Percentiles rank a stretch among this genome's conserved stretches.
Evolutionary conservation across 2,113 vertebrate species (phyloP).

Genomic region (Brachyhypopomus gauderio): DNA sequence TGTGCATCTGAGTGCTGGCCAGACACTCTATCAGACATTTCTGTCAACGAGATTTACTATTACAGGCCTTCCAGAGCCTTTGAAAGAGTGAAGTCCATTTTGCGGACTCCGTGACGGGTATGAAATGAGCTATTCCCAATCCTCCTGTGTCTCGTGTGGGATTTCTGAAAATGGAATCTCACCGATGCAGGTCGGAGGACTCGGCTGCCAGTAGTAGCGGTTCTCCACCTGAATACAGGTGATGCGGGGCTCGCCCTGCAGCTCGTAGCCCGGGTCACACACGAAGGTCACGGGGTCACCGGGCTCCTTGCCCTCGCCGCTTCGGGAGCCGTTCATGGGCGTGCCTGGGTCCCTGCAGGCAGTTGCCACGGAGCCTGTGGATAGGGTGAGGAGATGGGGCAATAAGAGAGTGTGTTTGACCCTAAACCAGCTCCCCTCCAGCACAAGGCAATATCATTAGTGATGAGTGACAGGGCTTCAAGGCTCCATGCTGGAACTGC

Average conservation of each 20-base stretch:
- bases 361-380: constrained; percentile 90
- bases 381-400: not conserved
- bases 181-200: constrained; percentile 97
- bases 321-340: constrained; percentile 97
- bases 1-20: constrained; percentile 35
- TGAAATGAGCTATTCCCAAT: constrained; percentile 31
- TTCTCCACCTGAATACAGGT: constrained; percentile 99
- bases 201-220: constrained; percentile 99
- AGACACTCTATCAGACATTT: constrained; percentile 34
- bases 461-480: too few relatives aligned
- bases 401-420: not conserved
- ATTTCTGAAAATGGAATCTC: constrained; percentile 62
- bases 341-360: constrained; percentile 88
- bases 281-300: constrained; percentile 93
- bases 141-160: not conserved
- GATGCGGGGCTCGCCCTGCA: constrained; percentile 95
- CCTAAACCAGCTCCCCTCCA: not conserved
- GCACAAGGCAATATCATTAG: too few relatives aligned
- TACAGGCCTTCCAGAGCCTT: not conserved
- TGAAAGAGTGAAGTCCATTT: constrained; percentile 18
- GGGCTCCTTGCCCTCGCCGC: constrained; percentile 93
- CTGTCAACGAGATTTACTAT: constrained; percentile 48
- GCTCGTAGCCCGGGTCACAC: constrained; percentile 96
- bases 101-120: constrained; percentile 28
- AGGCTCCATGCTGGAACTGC: not conserved